These are phyloP conservation scores for Drosophila equinoxialis DNA, from an alignment of 1,140 invertebrate species.

Conservation along the genomic window DNA sequence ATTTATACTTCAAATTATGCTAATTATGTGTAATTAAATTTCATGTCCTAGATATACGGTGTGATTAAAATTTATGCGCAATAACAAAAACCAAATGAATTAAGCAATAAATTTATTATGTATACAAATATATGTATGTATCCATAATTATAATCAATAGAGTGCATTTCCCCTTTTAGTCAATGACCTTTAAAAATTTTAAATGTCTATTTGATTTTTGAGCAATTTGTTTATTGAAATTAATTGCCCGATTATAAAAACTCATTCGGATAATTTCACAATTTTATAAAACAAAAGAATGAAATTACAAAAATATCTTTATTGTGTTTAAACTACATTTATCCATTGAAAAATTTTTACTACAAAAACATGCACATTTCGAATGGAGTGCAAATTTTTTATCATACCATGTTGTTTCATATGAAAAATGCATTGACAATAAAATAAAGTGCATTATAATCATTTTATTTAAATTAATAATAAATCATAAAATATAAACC, in stretches of 20 bases:
- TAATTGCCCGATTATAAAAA: slow-evolving; percentile 12
- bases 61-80: slow-evolving; percentile 44
- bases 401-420: not conserved
- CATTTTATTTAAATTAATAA: slow-evolving; percentile 20
- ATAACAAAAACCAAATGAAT: slow-evolving; percentile 13
- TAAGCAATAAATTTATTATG: slow-evolving; percentile 11
- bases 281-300: not conserved
- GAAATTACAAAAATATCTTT: not conserved
- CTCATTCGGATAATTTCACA: not conserved
- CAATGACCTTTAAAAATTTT: slow-evolving; percentile 4
- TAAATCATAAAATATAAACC: slow-evolving; percentile 15
- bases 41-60: slow-evolving; percentile 34
- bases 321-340: not conserved
- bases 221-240: slow-evolving; percentile 22
- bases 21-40: slow-evolving; percentile 59
- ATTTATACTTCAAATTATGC: slow-evolving; percentile 30
- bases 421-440: slow-evolving; percentile 14
- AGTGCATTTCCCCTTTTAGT: not conserved
- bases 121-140: not conserved
- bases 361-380: not conserved
- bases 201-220: slow-evolving; percentile 13
- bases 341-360: not conserved
- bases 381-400: not conserved
- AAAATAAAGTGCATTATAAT: slow-evolving; percentile 24
- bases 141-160: slow-evolving; percentile 8